phyloP scores from a whole-genome alignment of 2,888 invertebrate genomes.

The Incurvaria masculella region DNA sequence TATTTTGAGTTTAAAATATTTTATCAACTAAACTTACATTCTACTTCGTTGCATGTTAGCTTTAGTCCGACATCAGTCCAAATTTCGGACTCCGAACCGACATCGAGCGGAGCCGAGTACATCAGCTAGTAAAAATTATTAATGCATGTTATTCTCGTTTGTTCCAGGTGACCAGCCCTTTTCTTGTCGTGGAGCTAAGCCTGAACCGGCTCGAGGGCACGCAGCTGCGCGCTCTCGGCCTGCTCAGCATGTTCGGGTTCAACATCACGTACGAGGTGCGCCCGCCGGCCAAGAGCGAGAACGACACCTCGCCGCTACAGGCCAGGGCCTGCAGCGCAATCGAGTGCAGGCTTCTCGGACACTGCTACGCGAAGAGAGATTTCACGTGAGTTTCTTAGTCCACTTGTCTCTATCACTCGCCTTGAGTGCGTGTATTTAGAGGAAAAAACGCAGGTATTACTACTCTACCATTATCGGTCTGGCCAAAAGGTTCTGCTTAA shows the following conservation, averaged over 20 bases:
- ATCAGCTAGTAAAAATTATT: neutral
- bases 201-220: constrained; percentile 73
- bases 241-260: constrained; percentile 86
- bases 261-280: constrained; percentile 87
- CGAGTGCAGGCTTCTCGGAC: constrained; percentile 81
- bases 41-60: too few relatives aligned
- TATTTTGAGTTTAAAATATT: too few relatives aligned
- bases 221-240: constrained; percentile 76
- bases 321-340: constrained; percentile 70
- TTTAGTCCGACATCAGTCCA: neutral
- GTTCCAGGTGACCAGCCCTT: constrained; percentile 61
- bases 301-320: constrained; percentile 47
- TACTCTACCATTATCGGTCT: too few relatives aligned
- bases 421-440: too few relatives aligned
- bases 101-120: too few relatives aligned
- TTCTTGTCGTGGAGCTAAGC: constrained; percentile 73
- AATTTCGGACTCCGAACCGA: neutral
- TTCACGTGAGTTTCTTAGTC: constrained; percentile 63
- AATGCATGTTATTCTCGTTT: constrained; percentile 1
- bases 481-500: constrained; percentile 89
- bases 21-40: too few relatives aligned
- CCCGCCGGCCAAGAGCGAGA: constrained; percentile 34
- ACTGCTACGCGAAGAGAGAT: constrained; percentile 70
- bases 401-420: neutral
- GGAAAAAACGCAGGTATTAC: too few relatives aligned